A percentile compares a stretch with the other conserved stretches of the same genome.
Conservation (phyloP, 2,888 invertebrate genomes). For the Heliconius hortense region DNA sequence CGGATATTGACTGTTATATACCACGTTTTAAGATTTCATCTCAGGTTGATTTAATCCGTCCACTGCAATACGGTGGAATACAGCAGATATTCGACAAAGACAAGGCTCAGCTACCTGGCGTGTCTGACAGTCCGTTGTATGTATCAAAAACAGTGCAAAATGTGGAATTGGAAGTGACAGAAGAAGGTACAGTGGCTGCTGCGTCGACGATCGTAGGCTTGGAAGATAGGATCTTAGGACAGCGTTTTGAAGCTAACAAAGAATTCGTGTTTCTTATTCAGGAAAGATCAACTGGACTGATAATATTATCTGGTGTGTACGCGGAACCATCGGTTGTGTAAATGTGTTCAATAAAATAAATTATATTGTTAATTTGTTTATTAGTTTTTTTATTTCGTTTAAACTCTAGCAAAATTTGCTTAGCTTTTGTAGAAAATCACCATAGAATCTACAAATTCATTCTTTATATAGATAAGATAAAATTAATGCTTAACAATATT, state of each 20-base stretch:
- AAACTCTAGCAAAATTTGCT: neutral
- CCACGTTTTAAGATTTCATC: conserved; percentile 83
- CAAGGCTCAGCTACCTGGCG: conserved; percentile 82
- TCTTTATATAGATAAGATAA: neutral
- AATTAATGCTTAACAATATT: neutral
- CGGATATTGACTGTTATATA: conserved; percentile 81
- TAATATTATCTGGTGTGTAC: conserved; percentile 84
- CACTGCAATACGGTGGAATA: conserved; percentile 82
- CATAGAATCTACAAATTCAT: neutral
- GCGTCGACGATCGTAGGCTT: conserved; percentile 80
- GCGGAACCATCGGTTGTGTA: conserved; percentile 58
- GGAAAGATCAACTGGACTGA: conserved; percentile 81
- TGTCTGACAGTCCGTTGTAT: conserved; percentile 80
- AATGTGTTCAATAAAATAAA: conserved; percentile 41
- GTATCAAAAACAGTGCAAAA: conserved; percentile 85
- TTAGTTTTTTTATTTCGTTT: conserved; percentile 8
- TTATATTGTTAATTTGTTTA: conserved; percentile 32
- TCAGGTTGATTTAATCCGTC: conserved; percentile 66
- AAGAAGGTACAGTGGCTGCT: conserved; percentile 87
- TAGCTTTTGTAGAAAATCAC: neutral
- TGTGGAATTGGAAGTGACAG: conserved; percentile 87
- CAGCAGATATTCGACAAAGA: conserved; percentile 83
- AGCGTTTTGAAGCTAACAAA: conserved; percentile 84
- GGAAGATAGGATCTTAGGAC: conserved; percentile 71
- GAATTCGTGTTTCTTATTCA: conserved; percentile 86